phyloP scores from a whole-genome alignment of 2,113 vertebrate genomes.

The Marmota monax region DNA sequence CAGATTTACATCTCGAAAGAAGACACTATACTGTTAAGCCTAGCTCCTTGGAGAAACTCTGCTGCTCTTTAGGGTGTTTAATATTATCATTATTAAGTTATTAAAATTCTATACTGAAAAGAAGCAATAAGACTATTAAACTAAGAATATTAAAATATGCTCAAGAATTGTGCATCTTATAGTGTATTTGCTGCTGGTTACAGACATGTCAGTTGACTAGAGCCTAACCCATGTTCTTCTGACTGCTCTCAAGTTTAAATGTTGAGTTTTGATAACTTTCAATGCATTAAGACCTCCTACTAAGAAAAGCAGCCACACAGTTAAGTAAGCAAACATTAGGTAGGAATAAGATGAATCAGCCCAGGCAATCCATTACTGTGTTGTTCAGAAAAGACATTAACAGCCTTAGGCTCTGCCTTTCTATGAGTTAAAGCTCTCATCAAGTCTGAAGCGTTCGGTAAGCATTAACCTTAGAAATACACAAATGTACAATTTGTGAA shows the following conservation, averaged over 20 bases:
- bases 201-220: not conserved
- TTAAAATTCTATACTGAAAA: no score
- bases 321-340: constrained; percentile 66
- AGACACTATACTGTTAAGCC: not conserved
- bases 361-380: not conserved
- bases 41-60: not conserved
- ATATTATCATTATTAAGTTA: no score
- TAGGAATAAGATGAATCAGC: not conserved
- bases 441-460: constrained; percentile 18
- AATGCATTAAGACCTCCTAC: constrained; percentile 18
- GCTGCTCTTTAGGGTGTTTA: not conserved
- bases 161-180: constrained; percentile 20
- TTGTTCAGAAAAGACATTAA: constrained; percentile 41
- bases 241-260: constrained; percentile 45
- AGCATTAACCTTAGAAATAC: constrained; percentile 51
- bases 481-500: constrained; percentile 20
- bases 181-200: constrained; percentile 11
- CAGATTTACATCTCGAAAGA: not conserved
- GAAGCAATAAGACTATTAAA: no score
- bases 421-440: constrained; percentile 10
- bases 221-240: not conserved
- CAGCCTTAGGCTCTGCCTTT: constrained; percentile 6
- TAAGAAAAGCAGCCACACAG: constrained; percentile 58
- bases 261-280: constrained; percentile 31
- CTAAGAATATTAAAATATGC: not conserved